Evolutionary conservation across 2,888 invertebrate species (phyloP).

Genomic region (Galerucella calmariensis): DNA sequence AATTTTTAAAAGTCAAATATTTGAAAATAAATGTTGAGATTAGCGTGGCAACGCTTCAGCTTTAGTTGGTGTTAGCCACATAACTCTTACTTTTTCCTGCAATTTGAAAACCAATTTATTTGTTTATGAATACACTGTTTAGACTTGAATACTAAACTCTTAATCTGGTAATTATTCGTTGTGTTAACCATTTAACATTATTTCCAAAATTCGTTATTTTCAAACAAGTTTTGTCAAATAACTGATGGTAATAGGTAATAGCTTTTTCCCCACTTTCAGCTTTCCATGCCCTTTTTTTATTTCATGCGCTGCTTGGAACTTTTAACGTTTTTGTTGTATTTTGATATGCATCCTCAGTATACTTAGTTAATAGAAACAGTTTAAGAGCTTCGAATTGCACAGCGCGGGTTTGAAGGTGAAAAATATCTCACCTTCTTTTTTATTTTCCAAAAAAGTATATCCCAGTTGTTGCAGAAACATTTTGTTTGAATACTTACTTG

Average conservation of each 20-base stretch:
- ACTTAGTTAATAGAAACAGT: neutral
- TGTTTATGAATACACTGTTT: neutral
- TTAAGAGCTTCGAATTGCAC: neutral
- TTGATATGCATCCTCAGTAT: neutral
- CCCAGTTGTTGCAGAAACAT: too few relatives aligned
- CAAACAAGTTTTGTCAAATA: neutral
- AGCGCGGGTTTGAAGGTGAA: neutral
- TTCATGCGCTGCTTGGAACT: neutral
- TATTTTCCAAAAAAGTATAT: neutral
- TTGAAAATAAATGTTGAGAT: too few relatives aligned
- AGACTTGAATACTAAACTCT: constrained; percentile 6
- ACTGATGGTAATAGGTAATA: neutral
- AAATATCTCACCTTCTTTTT: neutral
- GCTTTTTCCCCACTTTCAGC: neutral
- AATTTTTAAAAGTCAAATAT: too few relatives aligned
- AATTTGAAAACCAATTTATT: neutral
- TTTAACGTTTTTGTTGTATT: neutral
- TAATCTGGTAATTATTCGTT: constrained; percentile 26
- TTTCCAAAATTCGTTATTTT: neutral
- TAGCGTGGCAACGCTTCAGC: too few relatives aligned
- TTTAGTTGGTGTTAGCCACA: too few relatives aligned
- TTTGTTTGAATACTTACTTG: too few relatives aligned
- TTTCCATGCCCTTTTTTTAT: neutral
- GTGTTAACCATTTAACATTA: constrained; percentile 2
- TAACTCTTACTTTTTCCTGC: too few relatives aligned